phyloP scores from a whole-genome alignment of 2,888 invertebrate species.

The Plusia festucae region DNA sequence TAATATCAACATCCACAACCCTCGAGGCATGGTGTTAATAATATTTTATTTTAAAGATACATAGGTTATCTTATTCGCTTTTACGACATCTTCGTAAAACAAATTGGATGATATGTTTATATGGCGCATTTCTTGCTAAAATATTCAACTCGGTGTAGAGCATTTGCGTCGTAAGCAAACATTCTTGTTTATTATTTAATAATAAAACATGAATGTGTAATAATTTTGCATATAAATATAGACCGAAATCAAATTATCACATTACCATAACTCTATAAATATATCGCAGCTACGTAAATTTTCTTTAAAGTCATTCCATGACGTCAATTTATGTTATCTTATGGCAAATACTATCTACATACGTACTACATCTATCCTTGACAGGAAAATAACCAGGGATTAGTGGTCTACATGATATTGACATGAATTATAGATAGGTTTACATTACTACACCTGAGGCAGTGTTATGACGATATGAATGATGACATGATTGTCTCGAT shows the following conservation, averaged over 20 bases:
- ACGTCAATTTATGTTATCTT: not conserved
- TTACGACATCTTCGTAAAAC: not conserved
- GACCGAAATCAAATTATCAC: not conserved
- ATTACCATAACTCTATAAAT: not conserved
- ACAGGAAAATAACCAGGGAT: not conserved
- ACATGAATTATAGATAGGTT: constrained; percentile 9
- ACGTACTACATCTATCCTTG: not conserved
- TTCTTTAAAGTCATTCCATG: constrained; percentile 3
- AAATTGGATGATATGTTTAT: not conserved
- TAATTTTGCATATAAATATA: not conserved
- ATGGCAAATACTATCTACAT: not conserved
- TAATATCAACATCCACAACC: not conserved
- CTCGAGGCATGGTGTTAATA: not conserved
- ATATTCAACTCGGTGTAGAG: not conserved
- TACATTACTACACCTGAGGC: constrained; percentile 11
- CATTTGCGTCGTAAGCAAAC: not conserved
- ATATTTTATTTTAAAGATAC: no score
- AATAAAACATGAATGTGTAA: constrained; percentile 1
- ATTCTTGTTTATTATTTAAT: not conserved
- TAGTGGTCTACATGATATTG: constrained; percentile 6
- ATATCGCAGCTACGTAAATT: not conserved
- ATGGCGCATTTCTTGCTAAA: not conserved
- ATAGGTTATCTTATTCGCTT: not conserved
- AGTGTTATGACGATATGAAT: not conserved
- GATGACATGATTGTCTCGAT: not conserved